These are phyloP conservation scores for Zapus hudsonius DNA, from an alignment of 2,113 vertebrate genomes.

Conservation along the genomic window DNA sequence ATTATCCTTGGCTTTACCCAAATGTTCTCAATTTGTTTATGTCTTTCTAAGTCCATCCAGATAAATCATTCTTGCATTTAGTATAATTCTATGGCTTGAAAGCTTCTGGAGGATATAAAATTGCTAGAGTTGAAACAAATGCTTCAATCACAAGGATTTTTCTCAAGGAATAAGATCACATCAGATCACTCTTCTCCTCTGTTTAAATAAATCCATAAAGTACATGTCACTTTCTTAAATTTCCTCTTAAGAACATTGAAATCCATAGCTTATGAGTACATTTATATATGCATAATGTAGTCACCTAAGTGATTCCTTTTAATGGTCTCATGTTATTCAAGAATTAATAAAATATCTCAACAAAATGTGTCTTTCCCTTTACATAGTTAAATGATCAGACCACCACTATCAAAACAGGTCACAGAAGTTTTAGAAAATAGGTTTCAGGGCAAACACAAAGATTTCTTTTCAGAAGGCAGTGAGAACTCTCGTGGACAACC, in stretches of 20 bases:
- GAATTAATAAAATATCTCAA: neutral
- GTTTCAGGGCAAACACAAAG: too few relatives aligned
- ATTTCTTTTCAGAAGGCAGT: too few relatives aligned
- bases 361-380: neutral
- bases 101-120: neutral
- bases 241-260: neutral
- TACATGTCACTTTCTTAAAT: constrained; percentile 36
- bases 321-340: neutral
- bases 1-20: neutral
- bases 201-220: neutral
- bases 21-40: neutral
- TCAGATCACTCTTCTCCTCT: neutral
- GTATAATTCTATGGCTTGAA: neutral
- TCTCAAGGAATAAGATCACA: neutral
- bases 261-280: neutral
- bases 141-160: constrained; percentile 10
- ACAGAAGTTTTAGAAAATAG: constrained; percentile 8
- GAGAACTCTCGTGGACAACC: too few relatives aligned
- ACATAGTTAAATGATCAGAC: neutral
- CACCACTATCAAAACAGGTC: neutral
- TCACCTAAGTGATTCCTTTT: neutral
- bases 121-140: constrained; percentile 8
- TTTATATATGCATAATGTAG: neutral
- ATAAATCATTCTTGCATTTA: neutral
- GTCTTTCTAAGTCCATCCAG: neutral